These are phyloP conservation scores for Caracal caracal DNA, from an alignment of 2,113 vertebrate genomes.

Conservation along the genomic window DNA sequence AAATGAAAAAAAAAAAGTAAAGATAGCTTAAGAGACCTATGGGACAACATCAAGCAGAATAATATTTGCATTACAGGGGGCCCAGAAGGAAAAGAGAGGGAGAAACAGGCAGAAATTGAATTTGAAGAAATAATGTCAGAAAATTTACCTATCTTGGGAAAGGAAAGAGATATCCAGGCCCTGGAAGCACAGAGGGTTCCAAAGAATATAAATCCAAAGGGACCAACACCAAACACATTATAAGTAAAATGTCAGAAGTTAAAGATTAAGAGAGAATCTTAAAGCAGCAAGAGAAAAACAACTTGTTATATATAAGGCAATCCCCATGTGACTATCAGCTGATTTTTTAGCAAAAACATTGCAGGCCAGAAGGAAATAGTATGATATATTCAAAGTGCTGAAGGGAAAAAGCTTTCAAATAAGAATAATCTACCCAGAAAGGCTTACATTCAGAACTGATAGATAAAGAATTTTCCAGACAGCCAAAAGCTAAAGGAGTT, in stretches of 20 bases:
- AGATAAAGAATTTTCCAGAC: neutral
- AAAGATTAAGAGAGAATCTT: neutral
- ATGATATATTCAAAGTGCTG: neutral
- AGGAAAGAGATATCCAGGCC: neutral
- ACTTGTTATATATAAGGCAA: neutral
- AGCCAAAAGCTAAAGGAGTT: neutral
- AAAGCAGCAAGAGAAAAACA: neutral
- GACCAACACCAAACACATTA: neutral
- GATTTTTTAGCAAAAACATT: neutral
- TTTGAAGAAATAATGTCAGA: neutral
- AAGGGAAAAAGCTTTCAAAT: neutral
- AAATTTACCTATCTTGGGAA: neutral
- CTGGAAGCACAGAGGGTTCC: neutral
- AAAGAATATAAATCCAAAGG: neutral
- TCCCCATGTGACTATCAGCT: neutral
- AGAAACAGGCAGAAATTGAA: neutral
- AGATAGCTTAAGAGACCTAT: neutral
- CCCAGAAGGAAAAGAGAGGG: neutral
- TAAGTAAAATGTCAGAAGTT: neutral
- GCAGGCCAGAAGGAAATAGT: neutral
- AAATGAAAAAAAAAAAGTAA: neutral
- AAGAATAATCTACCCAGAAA: neutral
- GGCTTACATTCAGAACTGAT: neutral
- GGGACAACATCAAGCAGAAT: neutral
- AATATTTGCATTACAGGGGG: neutral